These are phyloP conservation scores for Augochlorella aurata DNA, from an alignment of 2,888 invertebrate genomes.

Conservation along the genomic window DNA sequence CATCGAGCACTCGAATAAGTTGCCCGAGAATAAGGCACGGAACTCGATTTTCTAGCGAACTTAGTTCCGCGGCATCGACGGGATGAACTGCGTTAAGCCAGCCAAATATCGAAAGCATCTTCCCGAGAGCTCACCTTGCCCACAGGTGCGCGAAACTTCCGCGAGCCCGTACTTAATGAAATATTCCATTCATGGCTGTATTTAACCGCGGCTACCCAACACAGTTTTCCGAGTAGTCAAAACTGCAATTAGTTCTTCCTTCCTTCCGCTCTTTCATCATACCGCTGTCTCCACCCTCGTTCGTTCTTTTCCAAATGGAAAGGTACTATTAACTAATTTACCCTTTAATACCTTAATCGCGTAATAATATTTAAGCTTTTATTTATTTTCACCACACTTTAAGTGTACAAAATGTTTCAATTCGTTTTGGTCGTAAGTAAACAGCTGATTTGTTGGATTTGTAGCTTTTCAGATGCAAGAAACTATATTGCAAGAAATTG, in stretches of 20 bases:
- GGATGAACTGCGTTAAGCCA: constrained; percentile 11
- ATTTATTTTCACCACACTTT: neutral
- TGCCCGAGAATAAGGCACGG: neutral
- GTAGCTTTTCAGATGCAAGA: too few species aligned
- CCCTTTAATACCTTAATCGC: too few species aligned
- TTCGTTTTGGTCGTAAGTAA: too few species aligned
- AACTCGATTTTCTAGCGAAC: neutral
- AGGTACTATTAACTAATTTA: too few species aligned
- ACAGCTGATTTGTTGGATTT: too few species aligned
- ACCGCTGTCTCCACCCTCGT: too few species aligned
- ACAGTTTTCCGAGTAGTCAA: constrained; percentile 56
- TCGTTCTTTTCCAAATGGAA: too few species aligned
- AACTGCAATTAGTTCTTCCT: constrained; percentile 66
- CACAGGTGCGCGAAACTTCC: constrained; percentile 48
- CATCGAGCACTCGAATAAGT: neutral
- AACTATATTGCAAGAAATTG: too few species aligned
- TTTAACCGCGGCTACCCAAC: constrained; percentile 55
- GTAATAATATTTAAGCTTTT: too few species aligned
- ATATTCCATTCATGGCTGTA: constrained; percentile 65
- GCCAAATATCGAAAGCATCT: constrained; percentile 2
- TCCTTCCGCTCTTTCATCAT: constrained; percentile 11
- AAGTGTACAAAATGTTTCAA: too few species aligned
- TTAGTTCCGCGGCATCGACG: neutral
- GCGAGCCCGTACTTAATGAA: constrained; percentile 54
- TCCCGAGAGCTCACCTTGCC: neutral